phyloP scores from a whole-genome alignment of 2,797 vertebrate genomes.

The Acanthornis magna region DNA sequence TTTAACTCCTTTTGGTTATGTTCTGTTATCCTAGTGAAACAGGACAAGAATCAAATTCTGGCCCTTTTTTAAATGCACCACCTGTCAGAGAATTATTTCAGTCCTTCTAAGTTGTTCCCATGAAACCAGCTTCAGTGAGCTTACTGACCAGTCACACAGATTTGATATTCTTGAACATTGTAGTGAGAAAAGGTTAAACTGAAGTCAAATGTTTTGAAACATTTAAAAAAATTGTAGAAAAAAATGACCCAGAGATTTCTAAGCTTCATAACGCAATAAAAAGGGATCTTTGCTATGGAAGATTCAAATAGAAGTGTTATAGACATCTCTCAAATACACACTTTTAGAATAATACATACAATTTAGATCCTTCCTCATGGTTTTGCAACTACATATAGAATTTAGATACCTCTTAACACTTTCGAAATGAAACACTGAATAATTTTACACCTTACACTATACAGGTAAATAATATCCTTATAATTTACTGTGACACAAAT shows the following conservation, averaged over 20 bases:
- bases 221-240: neutral
- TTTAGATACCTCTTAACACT: constrained; percentile 6
- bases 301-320: neutral
- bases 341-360: neutral
- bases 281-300: neutral
- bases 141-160: neutral
- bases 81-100: neutral
- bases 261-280: neutral
- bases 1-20: neutral
- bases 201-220: neutral
- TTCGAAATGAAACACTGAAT: constrained; percentile 16
- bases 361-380: neutral
- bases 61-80: neutral
- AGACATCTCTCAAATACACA: neutral
- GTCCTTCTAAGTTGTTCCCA: neutral
- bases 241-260: neutral
- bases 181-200: neutral
- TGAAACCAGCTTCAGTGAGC: neutral
- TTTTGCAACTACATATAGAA: neutral
- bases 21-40: neutral
- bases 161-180: neutral
- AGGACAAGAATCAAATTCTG: neutral
- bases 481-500: neutral
- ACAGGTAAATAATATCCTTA: neutral
- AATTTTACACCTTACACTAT: neutral